Base-by-base conservation (phyloP, 2,113 vertebrate species). In the Garra rufa region DNA sequence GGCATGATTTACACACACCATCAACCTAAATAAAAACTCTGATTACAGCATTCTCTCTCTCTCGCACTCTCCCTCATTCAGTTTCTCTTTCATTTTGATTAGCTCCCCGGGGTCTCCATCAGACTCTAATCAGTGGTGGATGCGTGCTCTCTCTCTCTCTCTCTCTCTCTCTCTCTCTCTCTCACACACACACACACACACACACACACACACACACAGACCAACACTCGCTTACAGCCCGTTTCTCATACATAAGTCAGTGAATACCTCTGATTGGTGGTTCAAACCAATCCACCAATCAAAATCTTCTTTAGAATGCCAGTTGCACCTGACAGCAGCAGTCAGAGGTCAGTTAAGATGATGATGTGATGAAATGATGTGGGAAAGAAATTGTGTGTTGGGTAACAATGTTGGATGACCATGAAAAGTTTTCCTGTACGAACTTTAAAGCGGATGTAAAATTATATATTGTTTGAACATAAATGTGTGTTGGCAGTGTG, bases 21-120 rank as follows among this genome's bases (percentile, higher is more conserved):
- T 70, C 65, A 82, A 41, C 80, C 65, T 30, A 82, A 71, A 82
- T 82, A 82, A 82, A 70, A 82, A 70, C 80, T 82, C 80, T 82
- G 80, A 82, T 82, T 82, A 82, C 46, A 71, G 14, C 80, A 70
- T 70, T 82, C 78, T 50, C 44, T 30, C 78, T 34, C 78, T 24
- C 38, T 34, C 44, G 0, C 6, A 50, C 63, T 9, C 26, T 81
- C 52, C 30, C 55, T 81, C 52, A 75, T 81, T 81, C 65, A 63
- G 83, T 15, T 74, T 81, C 84, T 81, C n/a, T 85, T 70, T 74
- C 41, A 71, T 81, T 81, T 69, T 85, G 84, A 85, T 85, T 73
- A 85, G 76, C 55, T 84, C 75, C 83, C 82, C n/a, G 9, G 83
- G 50, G 83, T 52, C 46, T 77, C 44, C 75, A 70, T 70, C 61